These are phyloP conservation scores for Meandrina meandrites DNA, from an alignment of 92 coral and sea anemone species.

Conservation along the genomic window DNA sequence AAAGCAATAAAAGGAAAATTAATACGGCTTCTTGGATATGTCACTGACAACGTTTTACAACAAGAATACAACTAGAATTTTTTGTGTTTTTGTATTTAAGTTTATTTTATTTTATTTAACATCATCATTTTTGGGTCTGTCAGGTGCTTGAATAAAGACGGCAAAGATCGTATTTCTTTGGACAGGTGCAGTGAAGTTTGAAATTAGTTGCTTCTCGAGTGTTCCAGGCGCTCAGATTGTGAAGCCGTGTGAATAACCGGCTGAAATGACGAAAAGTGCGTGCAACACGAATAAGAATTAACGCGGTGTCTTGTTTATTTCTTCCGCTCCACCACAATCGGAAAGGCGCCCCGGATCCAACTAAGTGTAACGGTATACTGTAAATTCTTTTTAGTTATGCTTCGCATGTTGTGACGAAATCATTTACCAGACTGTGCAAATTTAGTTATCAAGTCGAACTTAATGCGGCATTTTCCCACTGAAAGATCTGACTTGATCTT, in stretches of 20 bases:
- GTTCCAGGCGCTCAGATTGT: neutral
- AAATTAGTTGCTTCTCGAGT: neutral
- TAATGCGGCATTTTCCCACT: too few relatives aligned
- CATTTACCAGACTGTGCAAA: too few relatives aligned
- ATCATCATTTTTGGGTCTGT: neutral
- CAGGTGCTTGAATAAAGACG: neutral
- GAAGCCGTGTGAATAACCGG: neutral
- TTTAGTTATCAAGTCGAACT: too few relatives aligned
- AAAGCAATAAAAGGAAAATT: neutral
- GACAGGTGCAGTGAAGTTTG: neutral
- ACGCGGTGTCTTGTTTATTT: too few relatives aligned
- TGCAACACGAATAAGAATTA: too few relatives aligned
- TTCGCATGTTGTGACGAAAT: too few relatives aligned
- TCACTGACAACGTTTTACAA: neutral
- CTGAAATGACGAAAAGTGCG: neutral
- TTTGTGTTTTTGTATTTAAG: neutral
- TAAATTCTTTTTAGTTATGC: too few relatives aligned
- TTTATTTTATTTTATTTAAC: neutral
- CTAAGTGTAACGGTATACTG: too few relatives aligned
- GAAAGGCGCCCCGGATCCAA: too few relatives aligned
- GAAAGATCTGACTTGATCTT: too few relatives aligned
- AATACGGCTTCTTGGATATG: neutral
- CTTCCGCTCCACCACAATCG: too few relatives aligned
- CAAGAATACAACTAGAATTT: neutral
- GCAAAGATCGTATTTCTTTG: slow-evolving; percentile 4